phyloP scores from a whole-genome alignment of 2,888 invertebrate genomes.

The Eupsilia transversa region DNA sequence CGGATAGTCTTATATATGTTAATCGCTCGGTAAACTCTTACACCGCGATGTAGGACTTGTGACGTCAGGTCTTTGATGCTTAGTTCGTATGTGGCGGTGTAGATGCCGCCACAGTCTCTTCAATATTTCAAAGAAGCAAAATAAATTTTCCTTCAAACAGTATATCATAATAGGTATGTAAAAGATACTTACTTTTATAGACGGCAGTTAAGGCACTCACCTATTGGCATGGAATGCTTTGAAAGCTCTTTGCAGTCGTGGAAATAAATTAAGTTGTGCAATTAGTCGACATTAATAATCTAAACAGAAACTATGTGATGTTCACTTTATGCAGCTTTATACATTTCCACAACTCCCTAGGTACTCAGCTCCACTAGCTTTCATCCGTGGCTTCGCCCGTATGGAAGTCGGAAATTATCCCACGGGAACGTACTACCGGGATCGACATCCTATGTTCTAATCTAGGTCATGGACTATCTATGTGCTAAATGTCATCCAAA shows the following conservation, averaged over 20 bases:
- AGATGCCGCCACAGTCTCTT: too few species aligned
- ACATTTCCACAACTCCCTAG: neutral
- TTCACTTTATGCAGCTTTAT: neutral
- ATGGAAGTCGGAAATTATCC: neutral
- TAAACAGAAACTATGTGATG: neutral
- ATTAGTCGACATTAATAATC: neutral
- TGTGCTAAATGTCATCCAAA: neutral
- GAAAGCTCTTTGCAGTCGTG: neutral
- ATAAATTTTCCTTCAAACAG: neutral
- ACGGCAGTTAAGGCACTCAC: neutral
- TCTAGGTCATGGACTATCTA: neutral
- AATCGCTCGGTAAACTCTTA: too few species aligned
- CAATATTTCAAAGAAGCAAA: neutral
- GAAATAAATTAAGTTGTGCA: neutral
- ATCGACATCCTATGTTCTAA: neutral
- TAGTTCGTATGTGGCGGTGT: too few species aligned
- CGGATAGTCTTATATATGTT: too few species aligned
- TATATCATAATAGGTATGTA: neutral
- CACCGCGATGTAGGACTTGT: too few species aligned
- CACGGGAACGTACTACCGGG: neutral
- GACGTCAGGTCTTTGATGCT: too few species aligned
- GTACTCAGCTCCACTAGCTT: too few species aligned
- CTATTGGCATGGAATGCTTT: neutral
- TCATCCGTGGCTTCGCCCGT: neutral
- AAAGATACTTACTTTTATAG: neutral